Evolutionary conservation across 37 sponge, comb jelly and placozoan genomes (phyloP).

Genomic region (Tethya wilhelma): DNA sequence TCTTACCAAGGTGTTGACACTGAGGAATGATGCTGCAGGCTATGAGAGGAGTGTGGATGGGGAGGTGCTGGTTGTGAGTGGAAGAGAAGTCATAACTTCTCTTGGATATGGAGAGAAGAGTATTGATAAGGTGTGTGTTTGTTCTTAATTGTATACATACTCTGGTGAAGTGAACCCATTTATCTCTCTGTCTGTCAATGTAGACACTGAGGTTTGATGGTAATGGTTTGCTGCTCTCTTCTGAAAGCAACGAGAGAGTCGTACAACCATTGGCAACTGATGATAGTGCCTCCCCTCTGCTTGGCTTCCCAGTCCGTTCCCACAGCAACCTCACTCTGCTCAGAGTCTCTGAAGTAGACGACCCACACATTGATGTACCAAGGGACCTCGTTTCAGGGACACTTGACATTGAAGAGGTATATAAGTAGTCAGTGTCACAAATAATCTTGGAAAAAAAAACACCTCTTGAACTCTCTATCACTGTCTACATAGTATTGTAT

Average conservation of each 20-base stretch:
- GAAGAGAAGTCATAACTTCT: neutral
- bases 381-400: neutral
- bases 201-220: slow-evolving; percentile 7
- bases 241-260: neutral
- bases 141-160: slow-evolving; percentile 1
- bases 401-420: neutral
- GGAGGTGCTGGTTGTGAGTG: neutral
- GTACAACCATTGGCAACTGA: too few species aligned
- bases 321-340: slow-evolving; percentile 4
- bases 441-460: neutral
- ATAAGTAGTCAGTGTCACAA: neutral
- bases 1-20: slow-evolving; percentile 9
- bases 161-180: too few species aligned
- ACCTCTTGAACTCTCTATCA: neutral
- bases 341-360: neutral
- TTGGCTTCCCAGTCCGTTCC: neutral
- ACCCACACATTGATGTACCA: neutral
- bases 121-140: neutral
- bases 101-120: neutral
- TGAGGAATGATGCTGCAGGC: neutral
- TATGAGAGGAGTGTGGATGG: neutral
- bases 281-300: neutral
- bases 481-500: too few species aligned
- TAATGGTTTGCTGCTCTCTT: slow-evolving; percentile 10
- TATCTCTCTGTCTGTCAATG: neutral